Evolutionary conservation across 1,140 invertebrate species (phyloP), one percentile per base, ranked within the genome.

Genomic region (Sitodiplosis mosellana): DNA sequence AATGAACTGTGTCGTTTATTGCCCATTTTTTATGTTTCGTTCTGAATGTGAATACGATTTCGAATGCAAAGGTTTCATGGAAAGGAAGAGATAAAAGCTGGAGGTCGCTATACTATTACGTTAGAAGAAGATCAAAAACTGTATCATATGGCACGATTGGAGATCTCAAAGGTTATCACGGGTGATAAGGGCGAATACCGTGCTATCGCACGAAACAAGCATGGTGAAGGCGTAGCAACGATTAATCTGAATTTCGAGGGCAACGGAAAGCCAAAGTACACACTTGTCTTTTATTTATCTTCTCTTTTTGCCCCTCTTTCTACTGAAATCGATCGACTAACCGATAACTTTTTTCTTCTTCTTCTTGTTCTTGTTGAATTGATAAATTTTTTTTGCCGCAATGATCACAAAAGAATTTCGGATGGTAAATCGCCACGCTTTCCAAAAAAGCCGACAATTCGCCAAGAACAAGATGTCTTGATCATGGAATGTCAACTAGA

Each of bases 211-310:
- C 87, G 79, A 69, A 98, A 96, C 68, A 83, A 80, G 59, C 78
- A 85, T 55, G 93, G 93, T 51, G 84, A 90, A 68, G 88, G 87
- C 46, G 78, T 83, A 37, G 88, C 93, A 40, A 92, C 87, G 52
- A 93, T 97, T 60, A 95, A 93, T 71, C 72, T 98, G 15, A 96
- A 94, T 71, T 92, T 93, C 67, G 86, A 90, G 69, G 84, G 83
- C 58, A 78, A 80, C 56, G 84, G 81, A 54, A 88, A 83, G 72
- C 78, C 80, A 53, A 88, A 87, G 84, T 43, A 21, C 10, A 44
- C 15, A 44, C 19, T 44, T n/a, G n/a, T n/a, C n/a, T n/a, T n/a
- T n/a, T n/a, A n/a, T 44, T 22, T 17, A 14, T 44, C 19, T 44
- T 44, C 18, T 44, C 19, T 38, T 5, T 38, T 38, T 38, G 5